A percentile compares a stretch with the other conserved stretches of the same genome.
Conservation (phyloP, 1,140 invertebrate genomes). For the Nephila pilipes region DNA sequence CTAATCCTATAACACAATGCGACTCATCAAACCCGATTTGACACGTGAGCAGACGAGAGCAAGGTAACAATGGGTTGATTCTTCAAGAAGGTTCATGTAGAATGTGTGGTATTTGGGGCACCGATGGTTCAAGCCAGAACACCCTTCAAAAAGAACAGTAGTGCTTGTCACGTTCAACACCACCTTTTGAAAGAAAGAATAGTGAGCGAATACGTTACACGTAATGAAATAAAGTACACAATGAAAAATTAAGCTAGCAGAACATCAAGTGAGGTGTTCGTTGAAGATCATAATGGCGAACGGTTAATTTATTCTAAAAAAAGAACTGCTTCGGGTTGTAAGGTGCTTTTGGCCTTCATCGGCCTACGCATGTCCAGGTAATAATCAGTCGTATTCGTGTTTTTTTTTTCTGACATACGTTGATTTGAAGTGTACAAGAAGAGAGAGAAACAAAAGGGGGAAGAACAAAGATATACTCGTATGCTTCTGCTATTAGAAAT, state of each 20-base stretch:
- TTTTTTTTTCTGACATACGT: neutral
- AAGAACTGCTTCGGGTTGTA: neutral
- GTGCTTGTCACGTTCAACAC: too few species aligned
- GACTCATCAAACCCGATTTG: neutral
- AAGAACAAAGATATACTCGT: too few species aligned
- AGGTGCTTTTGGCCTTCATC: neutral
- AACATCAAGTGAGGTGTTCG: too few species aligned
- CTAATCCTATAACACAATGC: neutral
- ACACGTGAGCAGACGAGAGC: neutral
- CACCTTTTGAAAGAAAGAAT: too few species aligned
- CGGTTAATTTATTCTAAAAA: neutral
- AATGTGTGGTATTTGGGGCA: neutral
- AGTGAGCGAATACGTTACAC: neutral
- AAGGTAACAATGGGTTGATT: neutral
- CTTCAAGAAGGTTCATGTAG: neutral
- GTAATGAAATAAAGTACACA: neutral
- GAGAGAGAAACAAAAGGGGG: neutral
- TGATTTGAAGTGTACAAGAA: neutral
- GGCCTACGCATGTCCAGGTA: neutral
- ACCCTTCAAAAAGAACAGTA: neutral
- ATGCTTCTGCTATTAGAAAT: too few species aligned
- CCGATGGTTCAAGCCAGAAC: neutral
- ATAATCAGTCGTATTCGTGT: neutral
- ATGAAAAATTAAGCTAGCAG: too few species aligned
- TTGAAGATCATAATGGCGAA: too few species aligned